Base-by-base conservation (phyloP, 2,888 invertebrate species). In the Spodoptera picta region DNA sequence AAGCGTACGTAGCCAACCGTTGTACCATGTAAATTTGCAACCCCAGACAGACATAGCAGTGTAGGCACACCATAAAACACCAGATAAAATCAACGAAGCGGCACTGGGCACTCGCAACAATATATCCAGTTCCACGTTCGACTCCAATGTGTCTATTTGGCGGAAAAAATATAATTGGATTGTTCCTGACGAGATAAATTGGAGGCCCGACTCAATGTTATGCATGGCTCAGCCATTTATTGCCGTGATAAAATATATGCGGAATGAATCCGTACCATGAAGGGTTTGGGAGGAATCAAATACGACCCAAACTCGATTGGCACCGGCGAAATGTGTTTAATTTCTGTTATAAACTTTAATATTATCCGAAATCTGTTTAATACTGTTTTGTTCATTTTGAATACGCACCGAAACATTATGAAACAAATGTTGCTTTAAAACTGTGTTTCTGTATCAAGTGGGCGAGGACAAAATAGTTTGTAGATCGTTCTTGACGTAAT, bases 141-240 rank as follows among this genome's bases (percentile, higher is more conserved):
- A 77, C 69, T 77, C 71, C 75, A 78, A 83, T 82, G 82, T 88
- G 87, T 87, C 89, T 87, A 88, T 90, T 88, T 88, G 85, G 86
- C 83, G 84, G 88, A 88, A 90, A 91, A 90, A 90, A 90, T 88
- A 89, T 91, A 92, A 92, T 92, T 92, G 91, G 90, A 89, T 89
- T 88, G 89, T 89, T 88, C 85, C 88, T 87, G 87, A 86, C 87
- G 87, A 87, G 83, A 90, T 90, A 91, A 90, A 91, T 90, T 91
- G 89, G 84, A 83, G 79, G 80, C 76, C 83, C 75, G 83, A 83
- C 82, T 83, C 83, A 76, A 73, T 81, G 80, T 80, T 82, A 79
- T 83, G 83, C 81, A 81, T 75, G 83, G 80, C 77, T 83, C 83
- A 79, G 80, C 77, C 83, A 82, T 85, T 85, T 85, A 84, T 85